Percentiles rank a stretch among this genome's conserved stretches.
phyloP scores from a whole-genome alignment of 2,113 vertebrate species.

The Anseranas semipalmata region DNA sequence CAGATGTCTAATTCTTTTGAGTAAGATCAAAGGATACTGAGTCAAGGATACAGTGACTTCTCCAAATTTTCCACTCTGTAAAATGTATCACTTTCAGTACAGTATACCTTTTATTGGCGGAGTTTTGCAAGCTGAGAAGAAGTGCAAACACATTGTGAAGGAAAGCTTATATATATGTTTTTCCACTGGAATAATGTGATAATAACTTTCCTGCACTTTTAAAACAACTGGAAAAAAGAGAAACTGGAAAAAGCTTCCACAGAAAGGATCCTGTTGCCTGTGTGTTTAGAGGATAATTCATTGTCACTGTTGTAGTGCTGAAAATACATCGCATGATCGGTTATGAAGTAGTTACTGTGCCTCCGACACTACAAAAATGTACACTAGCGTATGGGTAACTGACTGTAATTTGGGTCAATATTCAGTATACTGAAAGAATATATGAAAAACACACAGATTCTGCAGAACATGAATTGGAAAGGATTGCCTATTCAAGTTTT shows the following conservation, averaged over 20 bases:
- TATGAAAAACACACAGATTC: neutral
- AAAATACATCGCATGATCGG: neutral
- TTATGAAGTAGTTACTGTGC: neutral
- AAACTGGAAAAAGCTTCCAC: neutral
- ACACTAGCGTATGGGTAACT: neutral
- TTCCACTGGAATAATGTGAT: slow-evolving; percentile 21
- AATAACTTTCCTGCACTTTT: slow-evolving; percentile 18
- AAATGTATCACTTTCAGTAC: neutral
- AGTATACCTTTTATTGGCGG: neutral
- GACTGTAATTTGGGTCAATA: neutral
- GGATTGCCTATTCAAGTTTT: neutral
- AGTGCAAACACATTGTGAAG: neutral
- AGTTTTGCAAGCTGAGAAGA: neutral
- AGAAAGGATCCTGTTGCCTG: neutral
- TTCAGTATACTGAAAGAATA: neutral
- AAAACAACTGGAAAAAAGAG: slow-evolving; percentile 41
- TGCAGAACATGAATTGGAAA: neutral
- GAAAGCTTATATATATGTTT: neutral
- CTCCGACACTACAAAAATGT: neutral
- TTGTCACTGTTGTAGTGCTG: neutral
- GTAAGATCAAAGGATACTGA: neutral
- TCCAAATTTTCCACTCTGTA: neutral
- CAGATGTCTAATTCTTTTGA: neutral
- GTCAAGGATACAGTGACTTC: neutral
- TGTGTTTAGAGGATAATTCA: neutral